Base-by-base conservation (phyloP, 2,797 vertebrate genomes). In the Tokudaia tokunoshimensis region DNA sequence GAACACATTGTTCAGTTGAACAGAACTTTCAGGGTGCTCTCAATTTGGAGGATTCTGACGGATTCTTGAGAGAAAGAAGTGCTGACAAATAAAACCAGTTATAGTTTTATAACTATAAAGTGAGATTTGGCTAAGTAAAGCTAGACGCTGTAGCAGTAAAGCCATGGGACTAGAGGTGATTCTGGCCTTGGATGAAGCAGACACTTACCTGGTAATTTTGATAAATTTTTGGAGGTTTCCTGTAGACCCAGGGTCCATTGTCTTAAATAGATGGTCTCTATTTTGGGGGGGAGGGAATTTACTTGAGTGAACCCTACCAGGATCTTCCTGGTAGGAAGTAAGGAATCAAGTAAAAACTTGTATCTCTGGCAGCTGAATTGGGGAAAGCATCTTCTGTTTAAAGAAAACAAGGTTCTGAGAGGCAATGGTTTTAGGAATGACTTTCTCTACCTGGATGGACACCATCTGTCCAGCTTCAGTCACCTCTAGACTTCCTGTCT, bases 181-280 rank as follows among this genome's bases (percentile, higher is more conserved):
- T 80, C 61, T 95, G 95, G n/a, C 72, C 29, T 81, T 89, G 74
- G 50, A 55, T 61, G 3, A 78, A 94, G 63, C 75, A 52, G 24
- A 80, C 50, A 70, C 34, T 22, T 65, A 74, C 15, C 5, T 37
- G 34, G 47, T 81, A 67, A 89, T 81, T 76, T 22, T 89, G 78
- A 74, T 88, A 24, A 96, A 83, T 94, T 94, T 57, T 29, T 93
- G 29, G 76, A 76, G 80, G 41, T 15, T 81, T 22, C n/a, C 29
- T n/a, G 17, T 78, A 24, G 37, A 52, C 31, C 65, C 44, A 19
- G 20, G 47, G n/a, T 41, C 37, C 15, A 20, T 2, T 14, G 47
- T 59, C 31, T 29, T 59, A 50, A n/a, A 55, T 41, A 1, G 0
- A 24, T 19, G 24, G 26, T 59, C 34, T 89, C 34, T 55, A 34